Conservation (phyloP, 1,140 invertebrate species). For the Drosophila athabasca region DNA sequence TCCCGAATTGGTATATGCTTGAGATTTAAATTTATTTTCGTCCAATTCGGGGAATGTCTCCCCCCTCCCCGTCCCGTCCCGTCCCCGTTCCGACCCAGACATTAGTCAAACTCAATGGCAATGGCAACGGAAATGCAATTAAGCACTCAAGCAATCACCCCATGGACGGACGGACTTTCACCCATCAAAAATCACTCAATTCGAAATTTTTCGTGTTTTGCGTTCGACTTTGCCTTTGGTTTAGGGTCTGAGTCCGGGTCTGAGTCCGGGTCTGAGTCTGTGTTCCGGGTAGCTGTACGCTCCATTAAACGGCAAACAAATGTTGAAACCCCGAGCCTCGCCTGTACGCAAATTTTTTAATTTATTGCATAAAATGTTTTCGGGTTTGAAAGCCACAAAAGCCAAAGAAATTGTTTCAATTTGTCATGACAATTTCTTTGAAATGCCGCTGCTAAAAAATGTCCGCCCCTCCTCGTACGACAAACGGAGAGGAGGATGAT, state of each 20-base stretch:
- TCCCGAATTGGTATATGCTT: background rate
- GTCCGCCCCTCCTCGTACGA: slow-evolving; percentile 9
- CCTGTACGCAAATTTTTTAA: slow-evolving; percentile 75
- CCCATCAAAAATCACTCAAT: slow-evolving; percentile 74
- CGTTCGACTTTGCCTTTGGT: background rate
- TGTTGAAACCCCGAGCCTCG: slow-evolving; percentile 23
- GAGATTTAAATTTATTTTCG: slow-evolving; percentile 30
- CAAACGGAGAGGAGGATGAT: background rate
- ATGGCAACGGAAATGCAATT: slow-evolving; percentile 54
- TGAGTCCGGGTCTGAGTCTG: slow-evolving; percentile 17
- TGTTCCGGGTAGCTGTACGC: slow-evolving; percentile 32
- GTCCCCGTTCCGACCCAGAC: slow-evolving; percentile 10
- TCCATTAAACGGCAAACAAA: slow-evolving; percentile 76
- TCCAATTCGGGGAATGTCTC: slow-evolving; percentile 35
- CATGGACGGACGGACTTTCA: slow-evolving; percentile 9
- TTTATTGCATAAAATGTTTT: slow-evolving; percentile 76
- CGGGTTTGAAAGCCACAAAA: slow-evolving; percentile 70
- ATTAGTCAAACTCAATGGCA: slow-evolving; percentile 48
- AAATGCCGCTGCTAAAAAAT: slow-evolving; percentile 58
- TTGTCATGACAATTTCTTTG: slow-evolving; percentile 82
- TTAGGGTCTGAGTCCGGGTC: slow-evolving; percentile 7
- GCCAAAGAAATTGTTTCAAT: slow-evolving; percentile 81
- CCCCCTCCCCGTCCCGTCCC: too few species aligned
- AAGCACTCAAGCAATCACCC: slow-evolving; percentile 33
- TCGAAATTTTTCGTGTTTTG: slow-evolving; percentile 40